A percentile compares a stretch with the other conserved stretches of the same genome.
These are phyloP conservation scores for Pomatostomus ruficeps DNA, from an alignment of 2,113 vertebrate species.

Conservation along the genomic window DNA sequence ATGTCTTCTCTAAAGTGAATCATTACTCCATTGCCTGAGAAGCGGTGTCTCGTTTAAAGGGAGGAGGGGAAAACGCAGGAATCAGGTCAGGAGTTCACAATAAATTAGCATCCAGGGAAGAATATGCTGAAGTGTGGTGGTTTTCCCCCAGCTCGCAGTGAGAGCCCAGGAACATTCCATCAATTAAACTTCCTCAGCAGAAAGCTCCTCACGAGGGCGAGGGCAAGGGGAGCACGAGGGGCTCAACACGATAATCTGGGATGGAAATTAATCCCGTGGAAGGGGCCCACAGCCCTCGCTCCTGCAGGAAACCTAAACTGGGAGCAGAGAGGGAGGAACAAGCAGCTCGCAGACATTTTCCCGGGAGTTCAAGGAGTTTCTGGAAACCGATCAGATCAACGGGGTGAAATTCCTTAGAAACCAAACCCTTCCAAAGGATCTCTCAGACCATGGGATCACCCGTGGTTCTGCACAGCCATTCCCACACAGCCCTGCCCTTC, in stretches of 20 bases:
- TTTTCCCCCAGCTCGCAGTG: not conserved
- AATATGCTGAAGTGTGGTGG: not conserved
- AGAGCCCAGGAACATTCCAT: not conserved
- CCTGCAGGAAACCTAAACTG: not conserved
- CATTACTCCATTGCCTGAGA: not conserved
- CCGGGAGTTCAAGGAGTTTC: not conserved
- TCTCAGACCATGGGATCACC: rapidly evolving
- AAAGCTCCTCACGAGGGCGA: rapidly evolving
- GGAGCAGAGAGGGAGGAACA: not conserved
- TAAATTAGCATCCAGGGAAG: not conserved
- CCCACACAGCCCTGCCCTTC: not conserved
- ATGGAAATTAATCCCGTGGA: not conserved
- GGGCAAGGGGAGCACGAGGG: not conserved
- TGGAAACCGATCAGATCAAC: not conserved
- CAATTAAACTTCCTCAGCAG: not conserved
- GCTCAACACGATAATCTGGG: not conserved
- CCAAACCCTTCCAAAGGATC: not conserved
- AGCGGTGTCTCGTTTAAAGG: not conserved
- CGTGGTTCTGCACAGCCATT: rapidly evolving
- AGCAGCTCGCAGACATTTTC: not conserved
- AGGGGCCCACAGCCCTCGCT: rapidly evolving
- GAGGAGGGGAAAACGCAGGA: not conserved
- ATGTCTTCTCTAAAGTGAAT: not conserved
- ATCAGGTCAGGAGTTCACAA: not conserved
- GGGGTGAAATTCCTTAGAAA: not conserved